phyloP scores from a whole-genome alignment of 2,888 invertebrate species.

The Conops quadrifasciatus region DNA sequence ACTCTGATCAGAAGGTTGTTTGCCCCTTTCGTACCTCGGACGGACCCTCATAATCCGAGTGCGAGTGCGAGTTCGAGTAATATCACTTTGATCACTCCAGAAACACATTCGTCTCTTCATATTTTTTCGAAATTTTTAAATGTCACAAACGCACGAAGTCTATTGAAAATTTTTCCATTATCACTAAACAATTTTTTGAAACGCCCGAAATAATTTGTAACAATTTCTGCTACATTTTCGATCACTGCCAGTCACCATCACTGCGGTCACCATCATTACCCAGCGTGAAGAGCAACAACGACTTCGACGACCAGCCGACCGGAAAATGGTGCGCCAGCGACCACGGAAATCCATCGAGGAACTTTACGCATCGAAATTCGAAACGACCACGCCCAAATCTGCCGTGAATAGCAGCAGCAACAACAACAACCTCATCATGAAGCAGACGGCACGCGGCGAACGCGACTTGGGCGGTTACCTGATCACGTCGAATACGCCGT shows the following conservation, averaged over 20 bases:
- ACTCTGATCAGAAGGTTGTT: no score
- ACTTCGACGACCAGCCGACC: not conserved
- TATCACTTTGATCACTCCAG: not conserved
- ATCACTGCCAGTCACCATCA: slow-evolving; percentile 1
- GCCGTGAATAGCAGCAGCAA: slow-evolving; percentile 42
- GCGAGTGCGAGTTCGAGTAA: no score
- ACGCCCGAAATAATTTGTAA: slow-evolving; percentile 16
- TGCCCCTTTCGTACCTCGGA: no score
- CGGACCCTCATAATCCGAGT: no score
- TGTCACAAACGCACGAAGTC: not conserved
- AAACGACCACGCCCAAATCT: slow-evolving; percentile 45
- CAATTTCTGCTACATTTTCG: slow-evolving; percentile 13
- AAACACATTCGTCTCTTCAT: not conserved
- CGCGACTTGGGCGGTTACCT: slow-evolving; percentile 39
- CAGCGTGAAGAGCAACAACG: not conserved
- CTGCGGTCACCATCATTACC: not conserved
- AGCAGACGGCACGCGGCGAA: slow-evolving; percentile 29
- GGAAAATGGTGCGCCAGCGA: slow-evolving; percentile 55
- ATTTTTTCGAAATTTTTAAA: slow-evolving; percentile 2
- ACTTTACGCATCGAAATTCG: slow-evolving; percentile 54
- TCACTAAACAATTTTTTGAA: slow-evolving; percentile 16
- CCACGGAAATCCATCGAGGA: slow-evolving; percentile 58
- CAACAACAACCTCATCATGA: slow-evolving; percentile 3
- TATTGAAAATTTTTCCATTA: not conserved
- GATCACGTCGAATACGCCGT: slow-evolving; percentile 38